Percentiles rank a stretch among this genome's conserved stretches.
Evolutionary conservation across 2,888 invertebrate species (phyloP).

Genomic region (Hedya salicella): DNA sequence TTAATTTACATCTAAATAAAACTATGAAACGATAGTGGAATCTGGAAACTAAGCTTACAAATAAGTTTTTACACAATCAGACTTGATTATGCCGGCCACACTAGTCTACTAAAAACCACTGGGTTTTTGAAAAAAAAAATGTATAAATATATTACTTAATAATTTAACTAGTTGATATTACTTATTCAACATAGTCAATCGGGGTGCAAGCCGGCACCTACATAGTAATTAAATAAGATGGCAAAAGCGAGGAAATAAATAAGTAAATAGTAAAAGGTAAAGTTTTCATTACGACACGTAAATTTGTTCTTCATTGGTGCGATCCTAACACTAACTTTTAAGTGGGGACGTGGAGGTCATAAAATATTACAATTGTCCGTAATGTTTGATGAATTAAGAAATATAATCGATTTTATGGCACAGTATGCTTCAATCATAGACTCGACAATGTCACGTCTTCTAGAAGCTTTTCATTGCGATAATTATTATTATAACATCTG

Average conservation of each 20-base stretch:
- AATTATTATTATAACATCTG: constrained; percentile 24
- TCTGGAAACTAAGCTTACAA: constrained; percentile 42
- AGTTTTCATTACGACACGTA: constrained; percentile 15
- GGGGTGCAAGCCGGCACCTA: constrained; percentile 19
- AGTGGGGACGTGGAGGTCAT: constrained; percentile 20
- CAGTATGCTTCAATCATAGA: constrained; percentile 51
- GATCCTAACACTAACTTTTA: constrained; percentile 29
- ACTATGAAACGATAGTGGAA: constrained; percentile 56
- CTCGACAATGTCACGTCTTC: constrained; percentile 14
- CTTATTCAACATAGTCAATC: constrained; percentile 41
- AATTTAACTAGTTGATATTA: constrained; percentile 47
- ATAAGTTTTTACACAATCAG: constrained; percentile 56
- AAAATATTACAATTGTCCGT: constrained; percentile 7
- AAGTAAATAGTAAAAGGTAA: constrained; percentile 27
- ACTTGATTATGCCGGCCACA: constrained; percentile 56
- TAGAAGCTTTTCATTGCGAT: constrained; percentile 25
- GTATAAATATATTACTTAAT: constrained; percentile 39
- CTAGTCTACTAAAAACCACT: constrained; percentile 25
- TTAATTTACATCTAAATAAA: constrained; percentile 66
- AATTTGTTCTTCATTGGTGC: constrained; percentile 39
- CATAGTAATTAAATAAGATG: constrained; percentile 41
- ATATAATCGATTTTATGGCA: constrained; percentile 60
- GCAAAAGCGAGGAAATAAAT: constrained; percentile 39
- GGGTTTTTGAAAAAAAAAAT: constrained; percentile 31
- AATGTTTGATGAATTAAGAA: constrained; percentile 22